phyloP scores from a whole-genome alignment of 2,113 vertebrate genomes.

The Ceyx melanurus region DNA sequence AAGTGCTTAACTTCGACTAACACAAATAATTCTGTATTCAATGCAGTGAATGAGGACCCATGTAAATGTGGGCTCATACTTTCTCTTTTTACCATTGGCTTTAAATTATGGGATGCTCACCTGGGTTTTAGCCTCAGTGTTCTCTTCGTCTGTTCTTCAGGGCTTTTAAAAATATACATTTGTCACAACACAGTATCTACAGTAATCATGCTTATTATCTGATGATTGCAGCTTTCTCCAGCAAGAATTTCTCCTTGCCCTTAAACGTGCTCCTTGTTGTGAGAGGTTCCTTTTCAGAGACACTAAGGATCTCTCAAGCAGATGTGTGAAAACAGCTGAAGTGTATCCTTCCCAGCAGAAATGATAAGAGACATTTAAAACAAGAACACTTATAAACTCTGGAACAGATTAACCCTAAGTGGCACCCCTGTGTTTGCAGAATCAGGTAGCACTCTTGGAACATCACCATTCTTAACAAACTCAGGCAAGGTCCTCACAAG shows the following conservation, averaged over 20 bases:
- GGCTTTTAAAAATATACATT: background rate
- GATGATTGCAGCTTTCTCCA: background rate
- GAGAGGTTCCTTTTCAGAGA: background rate
- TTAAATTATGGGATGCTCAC: background rate
- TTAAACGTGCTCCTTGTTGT: background rate
- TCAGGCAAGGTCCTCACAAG: background rate
- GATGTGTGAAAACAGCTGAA: background rate
- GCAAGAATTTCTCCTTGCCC: background rate
- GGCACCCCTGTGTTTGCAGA: background rate
- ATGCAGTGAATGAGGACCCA: background rate
- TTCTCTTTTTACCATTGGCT: background rate
- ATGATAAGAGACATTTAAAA: background rate
- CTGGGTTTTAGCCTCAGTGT: background rate
- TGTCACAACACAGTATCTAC: background rate
- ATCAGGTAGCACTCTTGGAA: background rate
- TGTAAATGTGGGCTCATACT: background rate
- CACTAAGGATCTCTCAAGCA: background rate
- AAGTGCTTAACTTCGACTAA: conserved; percentile 55
- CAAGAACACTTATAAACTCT: background rate
- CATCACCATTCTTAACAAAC: background rate
- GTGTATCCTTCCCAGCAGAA: background rate
- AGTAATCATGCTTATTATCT: background rate
- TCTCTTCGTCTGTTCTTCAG: background rate
- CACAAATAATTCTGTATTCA: conserved; percentile 2
- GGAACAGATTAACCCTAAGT: background rate